Percentiles rank a stretch among this genome's conserved stretches.
Evolutionary conservation across 1,140 invertebrate genomes (phyloP).

Genomic region (Brachionus koreanus): DNA sequence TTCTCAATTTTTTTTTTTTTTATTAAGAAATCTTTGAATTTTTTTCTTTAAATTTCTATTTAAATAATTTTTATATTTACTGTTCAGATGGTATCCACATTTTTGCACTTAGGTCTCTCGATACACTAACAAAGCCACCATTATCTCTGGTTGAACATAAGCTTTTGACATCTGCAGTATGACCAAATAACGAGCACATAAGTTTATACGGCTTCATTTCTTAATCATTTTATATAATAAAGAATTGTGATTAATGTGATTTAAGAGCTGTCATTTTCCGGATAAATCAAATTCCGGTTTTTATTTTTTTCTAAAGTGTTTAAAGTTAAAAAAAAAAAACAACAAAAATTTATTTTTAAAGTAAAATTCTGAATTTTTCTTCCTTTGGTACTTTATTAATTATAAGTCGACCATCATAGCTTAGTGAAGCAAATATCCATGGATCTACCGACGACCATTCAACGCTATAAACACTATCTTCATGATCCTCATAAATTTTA

Average conservation of each 20-base stretch:
- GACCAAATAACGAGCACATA: constrained; percentile 31
- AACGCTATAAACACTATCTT: constrained; percentile 92
- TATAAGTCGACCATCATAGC: constrained; percentile 88
- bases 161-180: constrained; percentile 38
- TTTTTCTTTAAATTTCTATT: neutral
- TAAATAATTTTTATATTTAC: neutral
- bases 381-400: constrained; percentile 84
- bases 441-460: constrained; percentile 95
- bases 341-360: constrained; percentile 24
- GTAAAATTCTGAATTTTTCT: constrained; percentile 50
- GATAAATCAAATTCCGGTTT: neutral
- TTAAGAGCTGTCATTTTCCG: neutral
- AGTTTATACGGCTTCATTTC: constrained; percentile 36
- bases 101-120: constrained; percentile 32
- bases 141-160: constrained; percentile 17
- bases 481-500: constrained; percentile 87
- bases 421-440: constrained; percentile 94
- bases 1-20: too few relatives aligned
- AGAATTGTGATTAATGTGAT: too few relatives aligned
- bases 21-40: too few relatives aligned
- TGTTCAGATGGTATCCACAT: neutral
- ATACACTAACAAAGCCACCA: constrained; percentile 42
- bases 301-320: neutral
- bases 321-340: neutral
- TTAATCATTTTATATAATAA: neutral